Evolutionary conservation across 1,140 invertebrate genomes (phyloP).

Genomic region (Aphaenogaster rudis): DNA sequence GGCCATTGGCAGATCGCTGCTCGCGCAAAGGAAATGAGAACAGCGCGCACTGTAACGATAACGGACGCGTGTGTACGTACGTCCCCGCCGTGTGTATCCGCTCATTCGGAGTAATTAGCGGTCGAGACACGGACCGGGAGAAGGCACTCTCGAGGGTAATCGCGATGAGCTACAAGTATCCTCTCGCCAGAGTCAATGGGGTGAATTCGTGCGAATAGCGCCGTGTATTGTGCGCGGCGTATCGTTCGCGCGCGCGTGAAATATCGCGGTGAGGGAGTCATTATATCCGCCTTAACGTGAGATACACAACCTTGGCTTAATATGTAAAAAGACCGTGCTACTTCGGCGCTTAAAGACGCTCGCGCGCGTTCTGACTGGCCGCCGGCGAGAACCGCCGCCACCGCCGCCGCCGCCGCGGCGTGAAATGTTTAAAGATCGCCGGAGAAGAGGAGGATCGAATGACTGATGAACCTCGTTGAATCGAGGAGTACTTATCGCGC

Average conservation of each 20-base stretch:
- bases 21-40: conserved; percentile 34
- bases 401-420: conserved; percentile 26
- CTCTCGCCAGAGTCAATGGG: conserved; percentile 34
- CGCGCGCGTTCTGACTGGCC: conserved; percentile 41
- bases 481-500: conserved; percentile 67
- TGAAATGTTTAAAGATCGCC: conserved; percentile 67
- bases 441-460: conserved; percentile 65
- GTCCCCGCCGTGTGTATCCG: conserved; percentile 6
- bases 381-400: conserved; percentile 17
- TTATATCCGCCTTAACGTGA: conserved; percentile 48
- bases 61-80: neutral
- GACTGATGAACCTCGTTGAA: conserved; percentile 70
- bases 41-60: neutral
- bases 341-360: conserved; percentile 39
- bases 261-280: conserved; percentile 21
- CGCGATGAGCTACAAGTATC: conserved; percentile 44
- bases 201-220: conserved; percentile 33
- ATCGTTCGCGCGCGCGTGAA: conserved; percentile 2
- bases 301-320: conserved; percentile 24
- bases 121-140: neutral
- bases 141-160: conserved; percentile 38
- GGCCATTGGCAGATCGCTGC: conserved; percentile 24
- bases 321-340: conserved; percentile 47
- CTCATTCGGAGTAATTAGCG: conserved; percentile 54
- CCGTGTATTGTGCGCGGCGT: neutral